These are phyloP conservation scores for Metacarcinus magister DNA, from an alignment of 2,888 invertebrate genomes.

Conservation along the genomic window DNA sequence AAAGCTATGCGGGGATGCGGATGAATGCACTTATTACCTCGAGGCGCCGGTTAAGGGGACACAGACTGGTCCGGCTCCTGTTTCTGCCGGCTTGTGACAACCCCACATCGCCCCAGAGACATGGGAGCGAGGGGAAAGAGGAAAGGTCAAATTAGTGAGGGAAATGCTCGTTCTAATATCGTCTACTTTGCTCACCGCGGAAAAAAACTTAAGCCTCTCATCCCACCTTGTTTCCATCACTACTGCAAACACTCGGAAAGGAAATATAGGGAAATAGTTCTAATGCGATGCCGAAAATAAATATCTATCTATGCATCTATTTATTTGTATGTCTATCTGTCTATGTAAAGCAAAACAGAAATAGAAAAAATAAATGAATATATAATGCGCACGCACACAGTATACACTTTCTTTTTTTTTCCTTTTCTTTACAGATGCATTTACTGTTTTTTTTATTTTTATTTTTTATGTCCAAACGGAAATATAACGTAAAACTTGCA, in stretches of 20 bases:
- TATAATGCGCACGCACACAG: background rate
- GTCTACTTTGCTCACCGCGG: background rate
- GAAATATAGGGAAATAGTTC: background rate
- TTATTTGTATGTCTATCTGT: background rate
- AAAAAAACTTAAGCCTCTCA: background rate
- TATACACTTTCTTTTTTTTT: background rate
- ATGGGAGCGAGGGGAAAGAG: background rate
- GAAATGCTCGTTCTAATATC: background rate
- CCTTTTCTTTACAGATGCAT: background rate
- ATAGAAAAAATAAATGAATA: background rate
- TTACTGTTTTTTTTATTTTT: background rate
- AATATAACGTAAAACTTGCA: too few relatives aligned
- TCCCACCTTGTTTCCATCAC: background rate
- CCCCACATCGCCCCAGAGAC: background rate
- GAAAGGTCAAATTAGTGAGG: background rate
- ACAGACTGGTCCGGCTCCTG: background rate
- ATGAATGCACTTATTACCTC: constrained; percentile 41
- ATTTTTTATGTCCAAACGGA: background rate
- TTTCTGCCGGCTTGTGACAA: background rate
- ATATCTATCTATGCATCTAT: background rate
- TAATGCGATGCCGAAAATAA: background rate
- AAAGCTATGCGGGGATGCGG: constrained; percentile 13
- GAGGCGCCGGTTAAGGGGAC: background rate
- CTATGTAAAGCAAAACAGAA: background rate
- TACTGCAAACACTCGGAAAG: background rate